A percentile compares a stretch with the other conserved stretches of the same genome.
Conservation (phyloP, 2,888 invertebrate genomes). For the Yponomeuta cagnagella region DNA sequence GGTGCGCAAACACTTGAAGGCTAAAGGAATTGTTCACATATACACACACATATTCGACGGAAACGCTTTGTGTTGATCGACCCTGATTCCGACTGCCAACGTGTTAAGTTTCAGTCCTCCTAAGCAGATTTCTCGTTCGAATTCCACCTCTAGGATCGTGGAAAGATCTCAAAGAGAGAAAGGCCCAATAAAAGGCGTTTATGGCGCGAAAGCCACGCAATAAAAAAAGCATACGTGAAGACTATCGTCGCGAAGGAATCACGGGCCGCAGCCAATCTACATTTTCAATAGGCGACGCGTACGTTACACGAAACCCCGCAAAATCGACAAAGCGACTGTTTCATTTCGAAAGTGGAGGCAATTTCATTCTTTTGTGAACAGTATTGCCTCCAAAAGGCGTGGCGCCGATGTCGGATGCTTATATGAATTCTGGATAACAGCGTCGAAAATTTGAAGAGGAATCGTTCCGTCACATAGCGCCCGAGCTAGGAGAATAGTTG, state of each 20-base stretch:
- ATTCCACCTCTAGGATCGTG: not conserved
- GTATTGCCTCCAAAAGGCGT: slow-evolving; percentile 59
- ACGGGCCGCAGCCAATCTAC: slow-evolving; percentile 25
- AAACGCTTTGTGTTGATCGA: not conserved
- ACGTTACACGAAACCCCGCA: slow-evolving; percentile 49
- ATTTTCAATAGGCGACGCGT: slow-evolving; percentile 54
- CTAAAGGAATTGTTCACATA: not conserved
- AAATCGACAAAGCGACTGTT: slow-evolving; percentile 63
- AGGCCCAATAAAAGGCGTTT: slow-evolving; percentile 9
- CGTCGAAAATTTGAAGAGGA: slow-evolving; percentile 25
- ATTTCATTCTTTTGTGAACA: slow-evolving; percentile 61
- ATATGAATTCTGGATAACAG: slow-evolving; percentile 14
- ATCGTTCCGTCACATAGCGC: not conserved
- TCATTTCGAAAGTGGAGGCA: slow-evolving; percentile 61
- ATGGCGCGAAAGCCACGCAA: slow-evolving; percentile 23
- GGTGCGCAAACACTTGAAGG: not conserved
- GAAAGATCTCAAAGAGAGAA: not conserved
- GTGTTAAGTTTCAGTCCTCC: not conserved
- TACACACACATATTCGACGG: not conserved
- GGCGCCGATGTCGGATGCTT: slow-evolving; percentile 45
- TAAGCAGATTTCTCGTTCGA: not conserved
- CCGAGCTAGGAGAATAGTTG: not conserved
- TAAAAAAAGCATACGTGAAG: slow-evolving; percentile 25
- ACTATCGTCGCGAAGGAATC: slow-evolving; percentile 10
- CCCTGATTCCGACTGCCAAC: not conserved